These are phyloP conservation scores for Periphyllus acericola DNA, from an alignment of 2,888 invertebrate genomes.

Conservation along the genomic window DNA sequence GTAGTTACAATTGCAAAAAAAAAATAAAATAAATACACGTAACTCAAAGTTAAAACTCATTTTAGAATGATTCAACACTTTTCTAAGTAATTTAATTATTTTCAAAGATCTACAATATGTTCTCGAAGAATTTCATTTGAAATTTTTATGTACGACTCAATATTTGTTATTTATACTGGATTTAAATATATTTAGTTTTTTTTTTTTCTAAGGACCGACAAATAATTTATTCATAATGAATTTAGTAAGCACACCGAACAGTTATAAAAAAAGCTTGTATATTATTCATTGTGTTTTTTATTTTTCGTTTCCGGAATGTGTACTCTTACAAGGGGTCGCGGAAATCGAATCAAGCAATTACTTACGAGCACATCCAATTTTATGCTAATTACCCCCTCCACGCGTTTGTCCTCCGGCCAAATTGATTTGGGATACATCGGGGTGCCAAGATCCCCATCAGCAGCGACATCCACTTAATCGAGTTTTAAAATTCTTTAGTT, in stretches of 20 bases:
- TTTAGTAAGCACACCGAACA: neutral
- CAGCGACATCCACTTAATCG: conserved; percentile 49
- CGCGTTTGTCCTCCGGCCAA: neutral
- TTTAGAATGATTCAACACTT: conserved; percentile 35
- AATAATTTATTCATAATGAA: conserved; percentile 38
- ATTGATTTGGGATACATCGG: conserved; percentile 57
- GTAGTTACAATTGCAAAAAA: conserved; percentile 20
- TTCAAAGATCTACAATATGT: neutral
- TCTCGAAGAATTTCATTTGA: neutral
- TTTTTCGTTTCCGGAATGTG: conserved; percentile 34
- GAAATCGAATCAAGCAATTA: conserved; percentile 61
- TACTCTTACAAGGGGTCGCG: neutral
- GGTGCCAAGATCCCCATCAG: conserved; percentile 35
- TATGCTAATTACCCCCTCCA: conserved; percentile 58
- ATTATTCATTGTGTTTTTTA: conserved; percentile 36
- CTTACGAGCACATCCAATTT: conserved; percentile 60
- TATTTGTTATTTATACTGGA: neutral
- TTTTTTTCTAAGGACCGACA: neutral
- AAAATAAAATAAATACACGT: neutral
- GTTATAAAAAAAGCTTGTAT: conserved; percentile 18
- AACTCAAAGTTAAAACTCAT: neutral
- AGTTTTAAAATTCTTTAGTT: conserved; percentile 62
- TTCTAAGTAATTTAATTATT: conserved; percentile 2
- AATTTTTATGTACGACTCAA: neutral
- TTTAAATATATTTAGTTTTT: conserved; percentile 9